Percentiles rank a stretch among this genome's conserved stretches.
Evolutionary conservation across 2,797 vertebrate genomes (phyloP).

Genomic region (Craterocephalus amniculus): DNA sequence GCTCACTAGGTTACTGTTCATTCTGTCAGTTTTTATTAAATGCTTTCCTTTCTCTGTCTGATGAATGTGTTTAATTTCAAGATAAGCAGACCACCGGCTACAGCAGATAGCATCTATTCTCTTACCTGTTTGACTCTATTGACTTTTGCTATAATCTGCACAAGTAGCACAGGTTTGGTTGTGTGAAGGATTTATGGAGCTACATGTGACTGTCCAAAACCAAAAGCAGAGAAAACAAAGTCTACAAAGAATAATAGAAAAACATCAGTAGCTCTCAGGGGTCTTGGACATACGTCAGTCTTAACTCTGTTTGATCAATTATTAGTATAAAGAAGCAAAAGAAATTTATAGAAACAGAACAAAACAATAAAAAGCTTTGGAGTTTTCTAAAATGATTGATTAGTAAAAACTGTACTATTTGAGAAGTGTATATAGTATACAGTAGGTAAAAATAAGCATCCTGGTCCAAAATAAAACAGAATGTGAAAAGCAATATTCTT

Average conservation of each 20-base stretch:
- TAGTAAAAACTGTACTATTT: background rate
- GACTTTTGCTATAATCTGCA: background rate
- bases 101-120: background rate
- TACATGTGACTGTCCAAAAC: constrained; percentile 8
- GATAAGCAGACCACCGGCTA: background rate
- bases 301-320: background rate
- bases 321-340: background rate
- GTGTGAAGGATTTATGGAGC: constrained; percentile 16
- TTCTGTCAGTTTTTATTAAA: background rate
- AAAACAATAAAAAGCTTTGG: background rate
- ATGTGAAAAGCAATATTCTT: background rate
- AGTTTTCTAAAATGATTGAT: background rate
- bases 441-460: constrained; percentile 11
- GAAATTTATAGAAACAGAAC: background rate
- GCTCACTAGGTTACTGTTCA: background rate
- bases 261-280: background rate
- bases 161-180: constrained; percentile 9
- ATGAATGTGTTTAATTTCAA: background rate
- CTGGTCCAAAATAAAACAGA: constrained; percentile 3
- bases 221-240: constrained; percentile 20
- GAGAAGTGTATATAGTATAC: too few relatives aligned
- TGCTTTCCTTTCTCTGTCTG: background rate
- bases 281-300: background rate
- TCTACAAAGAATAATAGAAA: background rate
- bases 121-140: background rate